Evolutionary conservation across 2,113 vertebrate species (phyloP).

Genomic region (Prolemur simus): DNA sequence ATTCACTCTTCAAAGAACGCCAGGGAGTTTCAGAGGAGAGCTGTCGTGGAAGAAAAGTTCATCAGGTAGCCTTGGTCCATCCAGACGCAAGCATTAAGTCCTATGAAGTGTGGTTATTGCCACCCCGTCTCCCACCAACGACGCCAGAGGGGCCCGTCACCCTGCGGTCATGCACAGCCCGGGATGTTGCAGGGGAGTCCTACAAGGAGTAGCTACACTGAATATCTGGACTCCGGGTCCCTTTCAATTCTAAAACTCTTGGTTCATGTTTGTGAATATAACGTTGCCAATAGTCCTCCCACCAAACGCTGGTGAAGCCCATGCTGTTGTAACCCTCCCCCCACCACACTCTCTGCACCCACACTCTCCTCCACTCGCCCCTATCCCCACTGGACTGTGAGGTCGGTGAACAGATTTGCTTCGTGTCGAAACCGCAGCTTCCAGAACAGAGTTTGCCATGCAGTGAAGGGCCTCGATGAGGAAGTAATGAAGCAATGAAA

Average conservation of each 20-base stretch:
- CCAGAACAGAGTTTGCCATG: not conserved
- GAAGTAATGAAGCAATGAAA: not conserved
- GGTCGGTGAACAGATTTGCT: not conserved
- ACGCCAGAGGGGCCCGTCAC: not conserved
- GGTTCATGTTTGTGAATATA: not conserved
- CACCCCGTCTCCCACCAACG: not conserved
- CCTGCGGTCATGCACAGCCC: not conserved
- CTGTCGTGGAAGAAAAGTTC: not conserved
- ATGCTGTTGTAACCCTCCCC: accelerated
- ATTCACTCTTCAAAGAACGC: not conserved
- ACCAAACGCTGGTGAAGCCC: not conserved
- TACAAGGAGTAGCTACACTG: too few species aligned
- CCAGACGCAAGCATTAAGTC: not conserved
- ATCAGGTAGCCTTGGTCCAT: not conserved
- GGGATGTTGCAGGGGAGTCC: too few species aligned
- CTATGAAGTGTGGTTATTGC: not conserved
- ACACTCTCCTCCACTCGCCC: not conserved
- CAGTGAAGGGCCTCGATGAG: accelerated
- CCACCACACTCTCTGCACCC: not conserved
- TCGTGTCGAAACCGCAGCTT: accelerated
- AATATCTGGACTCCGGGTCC: accelerated
- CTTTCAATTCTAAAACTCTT: not conserved
- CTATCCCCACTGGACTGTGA: accelerated
- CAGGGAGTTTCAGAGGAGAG: not conserved
- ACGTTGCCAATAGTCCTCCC: too few species aligned